Evolutionary conservation across 2,113 vertebrate genomes (phyloP).

Genomic region (Lamprotornis superbus): DNA sequence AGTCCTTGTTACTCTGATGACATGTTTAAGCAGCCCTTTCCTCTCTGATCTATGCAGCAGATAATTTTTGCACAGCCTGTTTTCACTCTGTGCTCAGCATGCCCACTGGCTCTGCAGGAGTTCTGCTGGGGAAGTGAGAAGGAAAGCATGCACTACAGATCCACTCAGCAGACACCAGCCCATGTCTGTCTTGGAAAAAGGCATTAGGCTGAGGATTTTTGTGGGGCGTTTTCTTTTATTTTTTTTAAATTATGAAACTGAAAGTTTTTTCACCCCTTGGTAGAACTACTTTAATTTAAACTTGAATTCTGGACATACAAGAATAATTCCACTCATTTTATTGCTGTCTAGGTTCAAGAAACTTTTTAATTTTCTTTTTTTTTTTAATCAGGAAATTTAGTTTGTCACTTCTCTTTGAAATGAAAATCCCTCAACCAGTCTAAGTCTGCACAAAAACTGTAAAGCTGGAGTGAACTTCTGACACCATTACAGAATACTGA

Average conservation of each 20-base stretch:
- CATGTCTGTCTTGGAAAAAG: neutral
- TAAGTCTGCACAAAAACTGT: neutral
- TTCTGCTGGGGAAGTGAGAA: neutral
- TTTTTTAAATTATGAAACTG: neutral
- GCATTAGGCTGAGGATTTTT: neutral
- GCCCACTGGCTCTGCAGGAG: slow-evolving; percentile 8
- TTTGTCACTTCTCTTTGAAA: neutral
- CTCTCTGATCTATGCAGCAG: slow-evolving; percentile 11
- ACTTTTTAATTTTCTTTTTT: neutral
- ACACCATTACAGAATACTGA: neutral
- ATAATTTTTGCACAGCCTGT: slow-evolving; percentile 15
- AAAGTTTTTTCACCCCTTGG: neutral
- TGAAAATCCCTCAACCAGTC: neutral
- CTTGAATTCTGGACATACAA: neutral
- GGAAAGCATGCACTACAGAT: neutral
- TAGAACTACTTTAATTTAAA: neutral
- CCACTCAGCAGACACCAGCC: neutral
- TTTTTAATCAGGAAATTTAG: neutral
- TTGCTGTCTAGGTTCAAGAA: neutral
- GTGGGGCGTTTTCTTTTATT: fast-evolving
- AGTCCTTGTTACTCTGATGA: neutral
- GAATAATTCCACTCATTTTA: neutral
- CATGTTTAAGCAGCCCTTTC: neutral
- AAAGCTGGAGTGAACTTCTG: neutral
- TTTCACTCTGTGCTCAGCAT: slow-evolving; percentile 37